Evolutionary conservation across 2,888 invertebrate species (phyloP), one percentile per base, ranked within the genome.

Genomic region (Brachypalpus laphriformis): DNA sequence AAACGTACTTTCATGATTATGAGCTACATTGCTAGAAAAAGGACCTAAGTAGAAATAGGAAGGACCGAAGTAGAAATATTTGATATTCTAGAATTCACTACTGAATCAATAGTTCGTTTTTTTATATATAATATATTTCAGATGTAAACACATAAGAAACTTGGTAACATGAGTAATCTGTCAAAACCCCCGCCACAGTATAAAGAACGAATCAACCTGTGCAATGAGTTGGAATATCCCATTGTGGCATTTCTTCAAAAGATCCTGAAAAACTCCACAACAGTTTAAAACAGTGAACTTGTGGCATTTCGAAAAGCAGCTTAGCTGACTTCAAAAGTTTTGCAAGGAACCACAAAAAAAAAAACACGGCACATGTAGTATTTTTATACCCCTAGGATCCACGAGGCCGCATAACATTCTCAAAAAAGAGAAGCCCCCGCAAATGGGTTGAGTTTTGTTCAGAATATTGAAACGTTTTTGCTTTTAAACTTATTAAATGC

Each of bases 401-500:
- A 56, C 6, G 11, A 34, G 11, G 9, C 9, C 18, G 34, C 11
- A 34, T 20, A 31, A 18, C 18, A 34, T 34, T 56, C 57, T 22
- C n/a, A n/a, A 34, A 34, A 34, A 56, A 16, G 18, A 11, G 34
- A 56, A 56, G n/a, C 37, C 11, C 2, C 37, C n/a, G n/a, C 34
- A 9, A 37, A 37, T 37, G 37, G 37, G 11, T 20, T 34, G 20
- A 18, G 14, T 37, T 20, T 18, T 18, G 11, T 34, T 57, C 18
- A 20, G 6, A 57, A 57, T 37, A 9, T 57, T 11, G 22, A 22
- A n/a, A 37, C 5, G 16, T 14, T 42, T 61, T 14, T 56, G 11
- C 34, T 40, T 59, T 59, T 14, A 42, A 42, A 57, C n/a, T 57
- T 40, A 40, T 57, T 37, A 37, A 57, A 57, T 57, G 37, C 57